Conservation (phyloP, 2,113 vertebrate genomes). For the Hippopotamus amphibius region DNA sequence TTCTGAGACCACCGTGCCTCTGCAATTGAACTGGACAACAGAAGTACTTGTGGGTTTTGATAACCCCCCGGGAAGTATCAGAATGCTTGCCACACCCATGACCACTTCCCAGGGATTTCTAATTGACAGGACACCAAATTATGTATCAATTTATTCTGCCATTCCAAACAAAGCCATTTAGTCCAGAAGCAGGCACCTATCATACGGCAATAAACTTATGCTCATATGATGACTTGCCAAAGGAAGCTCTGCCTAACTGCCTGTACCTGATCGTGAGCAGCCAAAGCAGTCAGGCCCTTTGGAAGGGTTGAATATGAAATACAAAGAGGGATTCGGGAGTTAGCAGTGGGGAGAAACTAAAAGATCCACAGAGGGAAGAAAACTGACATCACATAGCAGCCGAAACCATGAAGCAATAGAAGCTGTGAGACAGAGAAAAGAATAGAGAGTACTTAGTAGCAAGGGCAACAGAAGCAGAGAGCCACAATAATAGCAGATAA, state of each 20-base stretch:
- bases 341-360: neutral
- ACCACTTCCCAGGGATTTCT: neutral
- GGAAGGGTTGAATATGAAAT: neutral
- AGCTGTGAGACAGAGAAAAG: slow-evolving; percentile 29
- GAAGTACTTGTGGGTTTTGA: neutral
- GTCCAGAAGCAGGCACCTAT: neutral
- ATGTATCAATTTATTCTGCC: neutral
- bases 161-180: slow-evolving; percentile 5
- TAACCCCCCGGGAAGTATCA: neutral
- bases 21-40: neutral
- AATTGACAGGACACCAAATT: slow-evolving; percentile 7
- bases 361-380: neutral
- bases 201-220: neutral
- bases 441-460: slow-evolving; percentile 36
- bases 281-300: neutral
- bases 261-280: neutral
- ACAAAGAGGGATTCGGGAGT: slow-evolving; percentile 1
- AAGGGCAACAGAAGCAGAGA: slow-evolving; percentile 47
- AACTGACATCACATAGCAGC: neutral
- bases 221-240: neutral
- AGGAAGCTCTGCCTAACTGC: neutral
- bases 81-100: neutral
- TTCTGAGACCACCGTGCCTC: neutral
- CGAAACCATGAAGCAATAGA: slow-evolving; percentile 42
- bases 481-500: slow-evolving; percentile 31